Base-by-base conservation (phyloP, 2,888 invertebrate species). In the Sminthurides aquaticus region DNA sequence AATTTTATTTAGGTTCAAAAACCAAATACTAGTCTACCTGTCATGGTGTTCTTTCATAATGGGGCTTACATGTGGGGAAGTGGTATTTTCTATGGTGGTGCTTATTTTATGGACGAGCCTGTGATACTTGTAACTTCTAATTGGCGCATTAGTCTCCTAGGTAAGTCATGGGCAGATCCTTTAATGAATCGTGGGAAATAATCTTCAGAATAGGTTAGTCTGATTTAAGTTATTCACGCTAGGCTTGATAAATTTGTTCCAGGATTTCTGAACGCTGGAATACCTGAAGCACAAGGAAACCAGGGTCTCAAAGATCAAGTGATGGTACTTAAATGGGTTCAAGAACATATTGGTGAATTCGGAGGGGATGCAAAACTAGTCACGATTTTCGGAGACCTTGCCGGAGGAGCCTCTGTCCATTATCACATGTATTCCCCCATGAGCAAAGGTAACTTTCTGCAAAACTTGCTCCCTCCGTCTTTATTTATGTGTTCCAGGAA, bases 291-390 rank as follows among this genome's bases (percentile, higher is more conserved):
- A 0, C 91, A 93, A 0, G 94, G 94, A 2, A 95, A 95, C 80
- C 94, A 93, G 79, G 94, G 94, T n/a, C 85, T 94, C 70, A 81
- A 93, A 57, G 95, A 95, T 81, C 92, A 93, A 79, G 86, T 87
- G 0, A 86, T 91, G 87, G 94, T 94, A 0, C 80, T 95, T 18
- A 84, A 87, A 72, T 95, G 94, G 93, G 84, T 94, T 0, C 83
- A 89, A 73, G 90, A 93, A 72, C 94, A 94, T 78, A 88, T 93
- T 49, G 86, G 84, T 61, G 85, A 84, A 66, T 94, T 95, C 78
- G 90, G 91, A 76, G 95, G 94, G 0, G 90, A 94, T 80, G 83
- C 85, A 1, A 1, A 29, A 2, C 55, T 24, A 22, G 59, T 64
- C 5, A 64, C 66, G 2, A 26, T 62, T 2, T 66, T 66, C 28